A percentile compares a stretch with the other conserved stretches of the same genome.
phyloP scores from a whole-genome alignment of 2,113 vertebrate species.

The Nothobranchius kuhntae region DNA sequence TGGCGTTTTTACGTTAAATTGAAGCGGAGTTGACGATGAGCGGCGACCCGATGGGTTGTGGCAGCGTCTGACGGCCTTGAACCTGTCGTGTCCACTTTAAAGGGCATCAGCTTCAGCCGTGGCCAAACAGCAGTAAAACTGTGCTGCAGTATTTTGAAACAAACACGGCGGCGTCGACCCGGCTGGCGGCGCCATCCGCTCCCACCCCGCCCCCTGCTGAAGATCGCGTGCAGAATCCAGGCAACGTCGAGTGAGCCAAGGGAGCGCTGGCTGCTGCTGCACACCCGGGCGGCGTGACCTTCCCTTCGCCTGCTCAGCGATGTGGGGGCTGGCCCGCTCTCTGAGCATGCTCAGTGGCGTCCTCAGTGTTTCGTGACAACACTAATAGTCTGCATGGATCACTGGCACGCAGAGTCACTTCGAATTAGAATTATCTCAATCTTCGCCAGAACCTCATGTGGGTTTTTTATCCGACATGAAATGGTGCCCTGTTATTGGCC shows the following conservation, averaged over 20 bases:
- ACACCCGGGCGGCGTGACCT: constrained; percentile 60
- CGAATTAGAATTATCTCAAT: constrained; percentile 73
- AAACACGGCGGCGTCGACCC: constrained; percentile 48
- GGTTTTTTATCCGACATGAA: background rate
- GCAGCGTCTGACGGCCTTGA: constrained; percentile 24
- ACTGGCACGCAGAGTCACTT: constrained; percentile 76
- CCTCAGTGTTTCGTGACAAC: constrained; percentile 75
- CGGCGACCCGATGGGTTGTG: background rate
- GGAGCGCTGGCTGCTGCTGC: constrained; percentile 53
- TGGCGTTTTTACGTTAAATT: background rate
- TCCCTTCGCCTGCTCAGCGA: constrained; percentile 49
- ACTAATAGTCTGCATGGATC: constrained; percentile 79
- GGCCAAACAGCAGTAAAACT: constrained; percentile 41
- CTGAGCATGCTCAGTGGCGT: constrained; percentile 72
- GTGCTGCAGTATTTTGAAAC: constrained; percentile 60
- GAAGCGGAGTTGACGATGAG: background rate
- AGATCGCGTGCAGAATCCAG: constrained; percentile 73
- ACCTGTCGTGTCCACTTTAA: background rate
- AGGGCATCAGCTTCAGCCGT: constrained; percentile 2
- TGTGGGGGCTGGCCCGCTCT: constrained; percentile 38
- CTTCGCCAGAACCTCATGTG: constrained; percentile 38
- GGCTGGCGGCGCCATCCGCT: constrained; percentile 15
- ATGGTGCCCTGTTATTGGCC: constrained; percentile 34
- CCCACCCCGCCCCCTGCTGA: constrained; percentile 69
- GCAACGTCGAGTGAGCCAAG: constrained; percentile 50